Evolutionary conservation across 2,797 vertebrate species (phyloP).

Genomic region (Vespertilio murinus): DNA sequence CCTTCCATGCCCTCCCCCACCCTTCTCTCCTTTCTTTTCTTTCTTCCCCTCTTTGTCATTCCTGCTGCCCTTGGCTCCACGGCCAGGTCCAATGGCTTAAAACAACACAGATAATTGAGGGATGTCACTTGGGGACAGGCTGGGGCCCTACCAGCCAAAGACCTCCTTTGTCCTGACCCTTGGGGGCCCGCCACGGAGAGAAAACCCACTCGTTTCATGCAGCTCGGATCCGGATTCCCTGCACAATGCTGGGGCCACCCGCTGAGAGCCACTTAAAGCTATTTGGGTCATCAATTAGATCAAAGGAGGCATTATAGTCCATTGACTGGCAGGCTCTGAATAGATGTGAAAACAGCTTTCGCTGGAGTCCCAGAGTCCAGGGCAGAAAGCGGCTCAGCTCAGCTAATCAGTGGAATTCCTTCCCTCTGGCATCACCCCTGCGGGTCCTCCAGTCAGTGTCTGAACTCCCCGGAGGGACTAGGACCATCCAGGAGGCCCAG

Average conservation of each 20-base stretch:
- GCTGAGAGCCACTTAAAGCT: neutral
- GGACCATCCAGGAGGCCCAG: neutral
- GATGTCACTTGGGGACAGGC: neutral
- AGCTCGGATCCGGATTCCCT: neutral
- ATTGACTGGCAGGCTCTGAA: conserved; percentile 40
- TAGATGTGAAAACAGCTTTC: neutral
- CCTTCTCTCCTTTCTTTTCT: neutral
- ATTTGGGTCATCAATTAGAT: conserved; percentile 49
- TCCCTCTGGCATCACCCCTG: neutral
- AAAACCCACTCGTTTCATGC: neutral
- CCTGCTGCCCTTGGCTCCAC: neutral
- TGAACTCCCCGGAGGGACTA: neutral
- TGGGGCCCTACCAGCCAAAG: neutral
- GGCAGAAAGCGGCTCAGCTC: neutral
- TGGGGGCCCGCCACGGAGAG: neutral
- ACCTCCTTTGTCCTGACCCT: neutral
- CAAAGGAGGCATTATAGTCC: conserved; percentile 53
- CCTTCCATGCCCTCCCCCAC: too few species aligned
- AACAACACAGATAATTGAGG: too few species aligned
- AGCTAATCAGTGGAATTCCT: too few species aligned
- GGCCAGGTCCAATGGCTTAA: neutral
- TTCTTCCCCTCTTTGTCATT: neutral
- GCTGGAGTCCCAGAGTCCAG: neutral
- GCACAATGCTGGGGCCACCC: conserved; percentile 32
- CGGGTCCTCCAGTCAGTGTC: rapidly evolving